Evolutionary conservation across 1,140 invertebrate species (phyloP), one percentile per base, ranked within the genome.

Genomic region (Bombus pyrosoma): DNA sequence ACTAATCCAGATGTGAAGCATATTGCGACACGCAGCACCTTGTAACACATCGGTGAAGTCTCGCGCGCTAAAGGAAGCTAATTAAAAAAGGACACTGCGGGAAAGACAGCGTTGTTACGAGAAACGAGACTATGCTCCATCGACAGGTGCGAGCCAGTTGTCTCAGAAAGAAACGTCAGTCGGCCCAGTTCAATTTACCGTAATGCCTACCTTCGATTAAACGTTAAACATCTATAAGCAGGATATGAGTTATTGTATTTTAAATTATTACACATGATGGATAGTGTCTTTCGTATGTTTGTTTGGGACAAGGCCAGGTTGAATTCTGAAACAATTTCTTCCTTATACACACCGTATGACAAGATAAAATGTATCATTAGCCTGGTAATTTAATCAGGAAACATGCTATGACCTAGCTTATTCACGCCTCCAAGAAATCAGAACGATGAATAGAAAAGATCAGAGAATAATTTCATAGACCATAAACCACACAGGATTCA

Each of bases 71-170:
- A 87, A 84, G 28, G 39, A 57, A 74, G 41, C 13, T 81, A 85
- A 85, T 85, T 85, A 85, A 81, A 75, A 74, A 39, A n/a, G 53
- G 15, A 64, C 57, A 15, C 37, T 9, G 10, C 25, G n/a, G 12
- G 57, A 39, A 10, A 37, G 8, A 3, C 22, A 22, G n/a, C n/a
- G 53, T 43, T 32, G 10, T 34, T 22, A 15, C 25, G 6, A 8
- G 73, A 57, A 32, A 72, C 53, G 74, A 64, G 75, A 76, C 81
- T 64, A 77, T 83, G 47, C 75, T 32, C 43, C 43, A 37, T 32
- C 81, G 86, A 87, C 86, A 87, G 86, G 86, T 87, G 86, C 86
- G 47, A 47, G 37, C 59, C 59, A 57, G 53, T 73, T 74, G 82
- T 39, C n/a, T 41, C 57, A 32, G 28, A 32, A 32, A 57, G 41